Evolutionary conservation across 2,113 vertebrate genomes (phyloP), one percentile per base, ranked within the genome.

Genomic region (Crypturellus undulatus): DNA sequence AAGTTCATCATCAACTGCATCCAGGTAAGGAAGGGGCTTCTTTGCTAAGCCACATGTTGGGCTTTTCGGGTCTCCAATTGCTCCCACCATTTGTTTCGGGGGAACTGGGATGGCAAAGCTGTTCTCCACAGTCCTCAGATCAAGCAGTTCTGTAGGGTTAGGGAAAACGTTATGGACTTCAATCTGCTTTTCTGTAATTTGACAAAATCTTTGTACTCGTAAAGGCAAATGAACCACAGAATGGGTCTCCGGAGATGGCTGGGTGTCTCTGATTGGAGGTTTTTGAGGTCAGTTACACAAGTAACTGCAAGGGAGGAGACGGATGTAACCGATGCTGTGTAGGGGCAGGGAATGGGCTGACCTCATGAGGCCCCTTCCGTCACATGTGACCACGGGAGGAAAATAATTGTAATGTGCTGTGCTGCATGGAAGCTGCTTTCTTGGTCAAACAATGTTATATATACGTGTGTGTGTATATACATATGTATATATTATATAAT

Each of bases 1-100:
- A 97, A 97, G 49, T 98, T 98, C 81, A 91, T 98, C 96, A 98
- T 98, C 93, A 98, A 98, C 97, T 98, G 98, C 76, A 97, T 98
- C 94, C 98, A 98, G 98, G 98, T 98, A 92, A 93, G 97, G 34
- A 73, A 72, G 40, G 34, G 12, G 6, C 59, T 93, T 82, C 72
- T 47, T 73, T 60, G 38, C 58, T 64, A 28, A 30, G 16, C 54
- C 54, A 58, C 28, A 10, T 18, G 54, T 18, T 58, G 80, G 47
- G n/a, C 9, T 77, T 86, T 87, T 58, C 62, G 49, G 16, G 5
- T 19, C 78, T 85, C 43, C 10, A 17, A 9, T 34, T 43, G 18
- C 40, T 89, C 13, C 28, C 28, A 3, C 67, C 1, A 0, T 60
- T 89, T 77, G 21, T 67, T 78, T 21, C 10, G 25, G 78, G 81